Evolutionary conservation across 1,140 invertebrate genomes (phyloP).

Genomic region (Tetranychus urticae): DNA sequence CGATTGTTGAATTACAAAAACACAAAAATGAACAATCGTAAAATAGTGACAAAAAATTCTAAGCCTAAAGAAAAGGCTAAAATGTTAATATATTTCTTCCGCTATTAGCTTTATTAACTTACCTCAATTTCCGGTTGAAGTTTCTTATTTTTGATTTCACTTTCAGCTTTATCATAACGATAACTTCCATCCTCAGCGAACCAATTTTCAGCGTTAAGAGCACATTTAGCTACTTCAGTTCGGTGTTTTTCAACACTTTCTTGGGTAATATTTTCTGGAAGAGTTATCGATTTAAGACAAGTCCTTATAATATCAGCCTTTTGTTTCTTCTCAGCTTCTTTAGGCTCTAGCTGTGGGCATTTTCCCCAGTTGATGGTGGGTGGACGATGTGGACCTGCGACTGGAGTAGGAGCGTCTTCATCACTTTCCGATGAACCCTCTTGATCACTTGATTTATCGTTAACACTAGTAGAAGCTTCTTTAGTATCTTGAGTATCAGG

Average conservation of each 20-base stretch:
- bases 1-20: no score
- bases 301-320: constrained; percentile 2
- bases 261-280: constrained; percentile 2
- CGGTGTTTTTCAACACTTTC: constrained; percentile 4
- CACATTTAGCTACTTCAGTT: constrained; percentile 2
- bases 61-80: no score
- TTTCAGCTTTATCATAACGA: constrained; percentile 13
- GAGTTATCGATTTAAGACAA: background rate
- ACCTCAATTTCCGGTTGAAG: constrained; percentile 2
- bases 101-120: background rate
- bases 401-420: no score
- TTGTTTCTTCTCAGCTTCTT: constrained; percentile 2
- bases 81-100: background rate
- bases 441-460: no score
- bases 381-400: no score
- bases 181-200: constrained; percentile 13
- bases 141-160: constrained; percentile 14
- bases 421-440: no score
- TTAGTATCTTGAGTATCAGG: no score
- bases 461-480: no score
- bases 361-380: constrained; percentile 6
- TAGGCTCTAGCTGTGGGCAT: constrained; percentile 7
- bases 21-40: no score
- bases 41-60: no score
- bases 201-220: constrained; percentile 8